Percentiles rank a stretch among this genome's conserved stretches.
Conservation (phyloP, 2,888 invertebrate genomes). For the Drosophila paramelanica region DNA sequence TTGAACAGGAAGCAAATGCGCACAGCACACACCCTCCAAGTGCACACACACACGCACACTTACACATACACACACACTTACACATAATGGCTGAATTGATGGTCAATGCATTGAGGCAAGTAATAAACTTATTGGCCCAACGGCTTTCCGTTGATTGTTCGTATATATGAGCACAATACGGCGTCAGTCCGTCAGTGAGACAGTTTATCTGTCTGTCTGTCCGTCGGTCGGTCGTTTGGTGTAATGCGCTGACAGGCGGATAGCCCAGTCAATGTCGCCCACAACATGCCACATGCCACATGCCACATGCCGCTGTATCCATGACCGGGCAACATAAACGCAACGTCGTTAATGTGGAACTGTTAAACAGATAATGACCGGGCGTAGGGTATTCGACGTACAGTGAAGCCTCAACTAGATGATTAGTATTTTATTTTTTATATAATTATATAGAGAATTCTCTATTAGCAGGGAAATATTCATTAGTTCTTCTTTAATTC, state of each 20-base stretch:
- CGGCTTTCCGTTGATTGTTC: slow-evolving; percentile 70
- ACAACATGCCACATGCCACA: slow-evolving; percentile 31
- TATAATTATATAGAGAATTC: too few species aligned
- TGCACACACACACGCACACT: slow-evolving; percentile 6
- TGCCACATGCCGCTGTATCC: slow-evolving; percentile 52
- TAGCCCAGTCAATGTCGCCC: slow-evolving; percentile 1
- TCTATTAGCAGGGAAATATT: too few species aligned
- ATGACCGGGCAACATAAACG: slow-evolving; percentile 52
- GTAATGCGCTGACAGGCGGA: slow-evolving; percentile 5
- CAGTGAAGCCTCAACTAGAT: neutral
- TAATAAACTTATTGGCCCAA: slow-evolving; percentile 81
- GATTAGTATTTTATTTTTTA: too few species aligned
- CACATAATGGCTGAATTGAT: slow-evolving; percentile 51
- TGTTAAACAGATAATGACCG: slow-evolving; percentile 82
- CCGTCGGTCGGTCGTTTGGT: slow-evolving; percentile 1
- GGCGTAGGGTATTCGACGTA: slow-evolving; percentile 28
- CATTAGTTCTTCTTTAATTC: too few species aligned
- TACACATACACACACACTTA: neutral
- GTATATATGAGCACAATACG: slow-evolving; percentile 55
- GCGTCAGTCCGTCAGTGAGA: slow-evolving; percentile 33
- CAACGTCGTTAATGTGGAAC: slow-evolving; percentile 74
- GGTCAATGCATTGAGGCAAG: slow-evolving; percentile 77
- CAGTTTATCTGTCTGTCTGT: slow-evolving; percentile 3
- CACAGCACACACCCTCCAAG: slow-evolving; percentile 20
- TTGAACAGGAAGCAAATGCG: slow-evolving; percentile 54